phyloP scores from a whole-genome alignment of 2,888 invertebrate species.

The Catocala sponsa region DNA sequence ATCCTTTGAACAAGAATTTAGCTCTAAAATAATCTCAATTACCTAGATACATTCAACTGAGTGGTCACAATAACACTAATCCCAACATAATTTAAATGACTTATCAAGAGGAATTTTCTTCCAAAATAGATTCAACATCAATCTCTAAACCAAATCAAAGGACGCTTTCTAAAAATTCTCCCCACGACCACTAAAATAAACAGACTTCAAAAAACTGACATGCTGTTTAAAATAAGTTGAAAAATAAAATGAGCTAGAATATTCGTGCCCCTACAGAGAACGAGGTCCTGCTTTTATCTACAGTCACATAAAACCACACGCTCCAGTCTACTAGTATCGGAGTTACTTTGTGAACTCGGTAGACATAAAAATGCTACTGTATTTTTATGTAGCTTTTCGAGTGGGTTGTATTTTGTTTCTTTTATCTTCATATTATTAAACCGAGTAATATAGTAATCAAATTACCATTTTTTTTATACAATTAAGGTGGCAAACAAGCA shows the following conservation, averaged over 20 bases:
- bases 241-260: constrained; percentile 14
- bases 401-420: neutral
- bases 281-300: constrained; percentile 16
- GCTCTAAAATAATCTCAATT: too few relatives aligned
- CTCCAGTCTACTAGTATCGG: constrained; percentile 9
- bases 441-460: too few relatives aligned
- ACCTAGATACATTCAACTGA: too few relatives aligned
- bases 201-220: neutral
- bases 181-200: neutral
- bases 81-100: too few relatives aligned
- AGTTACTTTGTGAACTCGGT: constrained; percentile 8
- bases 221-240: constrained; percentile 8
- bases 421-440: neutral
- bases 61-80: too few relatives aligned
- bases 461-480: too few relatives aligned
- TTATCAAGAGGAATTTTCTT: too few relatives aligned
- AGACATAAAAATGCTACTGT: constrained; percentile 1
- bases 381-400: neutral
- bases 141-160: neutral
- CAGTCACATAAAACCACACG: constrained; percentile 24
- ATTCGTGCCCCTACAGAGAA: constrained; percentile 8
- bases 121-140: too few relatives aligned
- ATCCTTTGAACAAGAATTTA: too few relatives aligned
- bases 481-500: too few relatives aligned
- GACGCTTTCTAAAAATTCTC: neutral